Base-by-base conservation (phyloP, 2,888 invertebrate species). In the Acrobasis repandana region DNA sequence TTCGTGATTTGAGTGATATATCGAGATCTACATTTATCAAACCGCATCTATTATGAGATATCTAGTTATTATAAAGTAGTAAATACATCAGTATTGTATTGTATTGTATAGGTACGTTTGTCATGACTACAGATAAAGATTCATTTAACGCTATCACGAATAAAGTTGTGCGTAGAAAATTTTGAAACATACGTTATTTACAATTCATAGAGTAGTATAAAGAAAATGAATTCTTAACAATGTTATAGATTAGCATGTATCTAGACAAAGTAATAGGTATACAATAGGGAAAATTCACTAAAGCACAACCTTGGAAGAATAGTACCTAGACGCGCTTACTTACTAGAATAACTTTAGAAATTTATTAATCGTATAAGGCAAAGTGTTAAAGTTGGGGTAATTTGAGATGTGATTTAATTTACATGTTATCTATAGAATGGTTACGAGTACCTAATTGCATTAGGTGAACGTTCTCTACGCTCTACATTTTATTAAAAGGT, bases 281-380 rank as follows among this genome's bases (percentile, higher is more conserved):
- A 85, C 74, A 64, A 79, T 81, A 76, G 76, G 85, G 84, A 82
- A 88, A 89, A 86, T 84, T 89, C 88, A 89, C 90, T 89, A 89
- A 91, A 90, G 91, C 91, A 91, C 91, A 91, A 92, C 91, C 91
- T 86, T 91, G 90, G 91, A 91, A 90, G 90, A 92, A 89, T 90
- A 90, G 89, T 90, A 90, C 72, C 90, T 92, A 91, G 82, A 88
- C 77, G 89, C 86, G 75, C 90, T 91, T 92, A 91, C 78, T 73
- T 60, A 85, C 90, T 90, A 90, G 79, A 85, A 79, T 86, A 81
- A 85, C 80, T 82, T 88, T 88, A 85, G 85, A 87, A 82, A 85
- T 83, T 78, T 77, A 79, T 82, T 84, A 85, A 83, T 88, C 72
- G 15, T 59, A 76, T 91, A 91, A 91, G 91, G 91, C 91, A 91